Percentiles rank a stretch among this genome's conserved stretches.
Evolutionary conservation across 2,888 invertebrate genomes (phyloP).

Genomic region (Lamellibrachia satsuma): DNA sequence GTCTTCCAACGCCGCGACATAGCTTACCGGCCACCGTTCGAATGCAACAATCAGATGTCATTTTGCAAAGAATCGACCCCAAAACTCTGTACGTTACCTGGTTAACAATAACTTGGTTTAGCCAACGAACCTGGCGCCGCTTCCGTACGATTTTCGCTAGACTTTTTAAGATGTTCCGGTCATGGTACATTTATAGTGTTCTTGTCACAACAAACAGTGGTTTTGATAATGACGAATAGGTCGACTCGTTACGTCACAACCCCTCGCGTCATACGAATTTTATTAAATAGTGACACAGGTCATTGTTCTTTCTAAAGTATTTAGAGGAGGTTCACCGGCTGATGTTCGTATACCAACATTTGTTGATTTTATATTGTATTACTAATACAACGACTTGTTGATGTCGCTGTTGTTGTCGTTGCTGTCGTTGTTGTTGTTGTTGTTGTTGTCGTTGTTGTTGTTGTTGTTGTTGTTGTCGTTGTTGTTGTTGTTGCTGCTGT

Average conservation of each 20-base stretch:
- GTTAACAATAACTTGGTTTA: background rate
- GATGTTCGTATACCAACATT: background rate
- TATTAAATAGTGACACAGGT: background rate
- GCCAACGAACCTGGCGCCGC: background rate
- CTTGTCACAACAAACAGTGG: background rate
- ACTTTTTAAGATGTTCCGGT: background rate
- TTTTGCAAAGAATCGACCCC: background rate
- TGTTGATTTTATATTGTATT: background rate
- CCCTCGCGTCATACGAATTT: background rate
- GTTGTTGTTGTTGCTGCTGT: background rate
- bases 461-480: background rate
- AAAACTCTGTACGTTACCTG: background rate
- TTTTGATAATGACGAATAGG: background rate
- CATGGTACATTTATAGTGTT: background rate
- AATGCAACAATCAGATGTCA: background rate
- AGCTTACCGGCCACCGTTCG: background rate
- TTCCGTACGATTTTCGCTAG: background rate
- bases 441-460: background rate
- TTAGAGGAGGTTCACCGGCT: background rate
- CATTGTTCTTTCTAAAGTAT: background rate
- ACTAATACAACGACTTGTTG: background rate
- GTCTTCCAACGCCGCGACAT: background rate
- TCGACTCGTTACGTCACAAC: background rate
- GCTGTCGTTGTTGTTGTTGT: no score
- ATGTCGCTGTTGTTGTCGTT: background rate